These are phyloP conservation scores for Rhynchonycteris naso DNA, from an alignment of 2,797 vertebrate genomes.

Conservation along the genomic window DNA sequence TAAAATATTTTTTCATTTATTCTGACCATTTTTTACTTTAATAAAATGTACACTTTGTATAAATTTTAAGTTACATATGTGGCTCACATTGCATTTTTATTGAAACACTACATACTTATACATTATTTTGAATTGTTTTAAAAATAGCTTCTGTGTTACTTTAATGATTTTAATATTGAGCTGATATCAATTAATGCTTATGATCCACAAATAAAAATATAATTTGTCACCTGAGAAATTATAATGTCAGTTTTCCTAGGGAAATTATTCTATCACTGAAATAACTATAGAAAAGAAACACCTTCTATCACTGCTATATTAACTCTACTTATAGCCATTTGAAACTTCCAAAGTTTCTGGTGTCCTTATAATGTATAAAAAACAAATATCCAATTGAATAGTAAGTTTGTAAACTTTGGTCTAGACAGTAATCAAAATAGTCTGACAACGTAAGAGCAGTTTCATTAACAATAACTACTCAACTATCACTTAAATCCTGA, in stretches of 20 bases:
- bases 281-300: not conserved
- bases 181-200: not conserved
- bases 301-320: conserved; percentile 22
- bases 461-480: not conserved
- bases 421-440: conserved; percentile 13
- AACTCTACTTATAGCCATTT: not conserved
- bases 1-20: conserved; percentile 27
- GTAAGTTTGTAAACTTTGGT: conserved; percentile 20
- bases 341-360: conserved; percentile 8
- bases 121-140: conserved; percentile 16
- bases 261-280: conserved; percentile 5
- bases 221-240: conserved; percentile 11
- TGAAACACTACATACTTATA: not conserved
- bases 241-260: conserved; percentile 15
- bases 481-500: not conserved
- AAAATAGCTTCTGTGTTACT: conserved; percentile 9
- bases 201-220: conserved; percentile 16
- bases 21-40: not conserved
- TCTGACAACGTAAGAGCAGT: not conserved
- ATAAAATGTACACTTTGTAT: not conserved
- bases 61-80: not conserved
- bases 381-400: conserved; percentile 5
- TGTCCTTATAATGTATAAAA: not conserved
- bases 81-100: not conserved
- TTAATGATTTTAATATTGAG: conserved; percentile 4